Conservation (phyloP, 2,113 vertebrate genomes). For the Fregata magnificens region DNA sequence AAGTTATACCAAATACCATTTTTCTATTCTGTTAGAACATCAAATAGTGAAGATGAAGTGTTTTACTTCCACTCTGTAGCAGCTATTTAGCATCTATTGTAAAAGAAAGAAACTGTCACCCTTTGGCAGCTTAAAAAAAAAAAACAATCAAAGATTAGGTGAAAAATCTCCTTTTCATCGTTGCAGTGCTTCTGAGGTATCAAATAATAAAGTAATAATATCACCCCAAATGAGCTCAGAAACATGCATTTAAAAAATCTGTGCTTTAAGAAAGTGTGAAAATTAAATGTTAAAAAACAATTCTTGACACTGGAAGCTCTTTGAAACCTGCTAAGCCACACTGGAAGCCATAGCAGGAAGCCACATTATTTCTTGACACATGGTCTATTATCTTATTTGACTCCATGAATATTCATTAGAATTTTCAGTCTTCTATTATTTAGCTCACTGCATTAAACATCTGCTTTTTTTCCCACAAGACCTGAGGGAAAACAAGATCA, state of each 20-base stretch:
- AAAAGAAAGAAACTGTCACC: neutral
- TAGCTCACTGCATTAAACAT: neutral
- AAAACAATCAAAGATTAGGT: neutral
- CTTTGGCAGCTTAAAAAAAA: neutral
- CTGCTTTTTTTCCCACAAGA: neutral
- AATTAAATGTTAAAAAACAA: neutral
- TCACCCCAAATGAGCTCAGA: neutral
- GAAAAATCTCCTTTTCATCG: neutral
- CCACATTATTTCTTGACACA: neutral
- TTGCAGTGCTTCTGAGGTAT: neutral
- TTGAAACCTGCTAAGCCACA: neutral
- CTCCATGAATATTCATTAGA: conserved; percentile 15
- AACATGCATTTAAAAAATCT: neutral
- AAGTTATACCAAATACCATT: neutral
- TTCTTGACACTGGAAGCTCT: neutral
- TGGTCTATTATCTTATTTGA: neutral
- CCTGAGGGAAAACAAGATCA: neutral
- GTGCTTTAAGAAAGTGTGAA: neutral
- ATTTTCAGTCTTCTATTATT: neutral
- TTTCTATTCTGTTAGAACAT: neutral
- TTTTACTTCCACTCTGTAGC: neutral
- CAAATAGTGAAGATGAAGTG: neutral
- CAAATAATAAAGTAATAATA: neutral
- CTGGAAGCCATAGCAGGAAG: conserved; percentile 8
- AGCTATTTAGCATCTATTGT: neutral